Evolutionary conservation across 2,797 vertebrate genomes (phyloP), one percentile per base, ranked within the genome.

Genomic region (Pseudochromis fuscus): DNA sequence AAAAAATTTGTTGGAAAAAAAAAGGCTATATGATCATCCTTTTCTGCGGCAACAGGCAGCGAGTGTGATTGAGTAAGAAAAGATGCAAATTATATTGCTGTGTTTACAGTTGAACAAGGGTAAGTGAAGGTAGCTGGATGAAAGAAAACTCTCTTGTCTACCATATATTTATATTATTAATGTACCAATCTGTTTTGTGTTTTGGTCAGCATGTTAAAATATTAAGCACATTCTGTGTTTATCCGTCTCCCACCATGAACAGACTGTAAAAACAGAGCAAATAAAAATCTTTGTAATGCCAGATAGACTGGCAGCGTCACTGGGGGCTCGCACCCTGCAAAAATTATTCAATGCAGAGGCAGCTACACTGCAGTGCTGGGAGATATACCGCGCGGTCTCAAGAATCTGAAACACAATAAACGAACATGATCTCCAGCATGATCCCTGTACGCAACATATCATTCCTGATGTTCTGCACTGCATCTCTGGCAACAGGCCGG

Each of bases 1-100:
- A 72, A 89, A 91, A 87, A 68, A 87, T 85, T n/a, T n/a, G n/a
- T n/a, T n/a, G n/a, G 13, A 9, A 21, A 80, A 75, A 67, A 52
- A 18, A 25, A 81, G 72, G 56, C 67, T 60, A 52, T 60, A 55
- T 31, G 46, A 78, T 64, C 15, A 11, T 63, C 77, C 35, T 27
- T 45, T 24, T 63, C 45, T 49, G 27, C 50, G 66, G 35, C 77
- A 84, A 59, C 4, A 58, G 74, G 56, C 69, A 66, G 19, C 67
- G 62, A 77, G 70, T 77, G 56, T 75, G 64, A 75, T 24, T 1
- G 25, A 67, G 70, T 28, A 31, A 45, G 18, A 63, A 58, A 69
- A 77, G 61, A 66, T 19, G 67, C 67, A 75, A 59, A 40, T 63
- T 67, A 81, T 38, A 74, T 27, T 58, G 42, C 68, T 50, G 51